Base-by-base conservation (phyloP, 2,797 vertebrate species). In the Okamejei kenojei region DNA sequence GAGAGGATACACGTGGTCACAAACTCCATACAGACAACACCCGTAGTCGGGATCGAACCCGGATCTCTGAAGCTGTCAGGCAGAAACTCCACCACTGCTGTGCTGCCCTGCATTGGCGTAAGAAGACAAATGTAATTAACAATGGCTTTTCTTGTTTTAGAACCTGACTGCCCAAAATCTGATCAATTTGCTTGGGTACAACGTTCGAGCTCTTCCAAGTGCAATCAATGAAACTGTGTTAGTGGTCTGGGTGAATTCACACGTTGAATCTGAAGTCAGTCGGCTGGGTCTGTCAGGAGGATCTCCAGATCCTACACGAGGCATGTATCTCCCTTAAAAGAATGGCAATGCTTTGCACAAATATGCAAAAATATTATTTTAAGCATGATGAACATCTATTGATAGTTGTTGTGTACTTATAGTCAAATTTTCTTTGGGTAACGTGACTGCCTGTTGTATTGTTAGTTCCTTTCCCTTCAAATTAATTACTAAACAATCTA, bases 181-280 rank as follows among this genome's bases (percentile, higher is more conserved):
- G 90, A 93, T 93, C 86, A 80, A 63, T n/a, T 92, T 93, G 13
- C 93, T 94, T 79, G 95, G 88, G 90, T n/a, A 8, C 19, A 58
- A 93, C 93, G 11, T 61, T 0, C 65, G 19, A 38, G 94, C 94
- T 11, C 79, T 94, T 10, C 90, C 68, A 84, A 84, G 58, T 8
- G 90, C 93, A 80, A 0, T 35, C 9, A 93, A 93, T 63, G 84
- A 93, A 2, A 1, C 32, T 29, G 93, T 93, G 13, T 45, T 94
- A 10, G 26, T 23, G 74, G 93, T 88, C 54, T 94, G 93, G 93
- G 76, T 93, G 23, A 82, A 93, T 0, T 63, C 54, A 21, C 90
- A 93, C 54, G 76, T 73, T 11, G 92, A 93, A 54, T 76, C 65
- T 15, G 93, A 94, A 71, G 90, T 94, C 80, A 93, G 9, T 9